Conservation (phyloP, 2,888 invertebrate genomes). For the Keiferia lycopersicella region DNA sequence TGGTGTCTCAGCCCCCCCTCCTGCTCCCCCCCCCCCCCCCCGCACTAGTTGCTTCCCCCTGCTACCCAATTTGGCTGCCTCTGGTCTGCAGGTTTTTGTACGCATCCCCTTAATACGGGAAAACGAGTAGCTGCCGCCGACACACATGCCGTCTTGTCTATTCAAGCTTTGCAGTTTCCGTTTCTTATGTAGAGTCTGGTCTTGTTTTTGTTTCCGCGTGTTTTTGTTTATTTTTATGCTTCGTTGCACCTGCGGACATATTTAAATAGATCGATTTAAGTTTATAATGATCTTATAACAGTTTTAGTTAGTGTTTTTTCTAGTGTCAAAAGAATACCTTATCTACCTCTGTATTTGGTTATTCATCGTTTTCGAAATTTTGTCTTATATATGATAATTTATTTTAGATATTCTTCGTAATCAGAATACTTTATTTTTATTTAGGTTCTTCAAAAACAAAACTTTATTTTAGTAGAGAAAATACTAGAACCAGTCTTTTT, state of each 20-base stretch:
- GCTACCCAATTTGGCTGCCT: constrained; percentile 59
- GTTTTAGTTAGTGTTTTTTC: too few species aligned
- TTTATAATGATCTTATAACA: neutral
- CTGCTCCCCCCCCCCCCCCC: constrained; percentile 14
- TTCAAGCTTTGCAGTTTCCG: constrained; percentile 17
- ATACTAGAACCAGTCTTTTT: neutral
- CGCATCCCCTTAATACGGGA: constrained; percentile 53
- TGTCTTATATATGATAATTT: too few species aligned
- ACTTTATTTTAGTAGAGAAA: neutral
- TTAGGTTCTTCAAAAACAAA: neutral
- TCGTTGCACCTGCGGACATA: neutral
- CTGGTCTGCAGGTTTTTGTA: constrained; percentile 61
- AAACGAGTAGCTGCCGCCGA: constrained; percentile 15
- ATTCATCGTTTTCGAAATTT: too few species aligned
- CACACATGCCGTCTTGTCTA: constrained; percentile 21
- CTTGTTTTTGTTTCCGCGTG: neutral
- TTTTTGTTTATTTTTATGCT: neutral
- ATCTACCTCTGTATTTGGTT: too few species aligned
- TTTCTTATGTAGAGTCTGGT: constrained; percentile 8
- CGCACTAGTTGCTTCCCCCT: constrained; percentile 40
- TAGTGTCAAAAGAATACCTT: too few species aligned
- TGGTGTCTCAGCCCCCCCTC: constrained; percentile 31
- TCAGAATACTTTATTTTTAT: too few species aligned
- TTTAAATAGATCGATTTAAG: neutral
- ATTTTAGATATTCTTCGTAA: too few species aligned